phyloP scores from a whole-genome alignment of 1,140 invertebrate genomes.

The Trachelipus rathkii region DNA sequence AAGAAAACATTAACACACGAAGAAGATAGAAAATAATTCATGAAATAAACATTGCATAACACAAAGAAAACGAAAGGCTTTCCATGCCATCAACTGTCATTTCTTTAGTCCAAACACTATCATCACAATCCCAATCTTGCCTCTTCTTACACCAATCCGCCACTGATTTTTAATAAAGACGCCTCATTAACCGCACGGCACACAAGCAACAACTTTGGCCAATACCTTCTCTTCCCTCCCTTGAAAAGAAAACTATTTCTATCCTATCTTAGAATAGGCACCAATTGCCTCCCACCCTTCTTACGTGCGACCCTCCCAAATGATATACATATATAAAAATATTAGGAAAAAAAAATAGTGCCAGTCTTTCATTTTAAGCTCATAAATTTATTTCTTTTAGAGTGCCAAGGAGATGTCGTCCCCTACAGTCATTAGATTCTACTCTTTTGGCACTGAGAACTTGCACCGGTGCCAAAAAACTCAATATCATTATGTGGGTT shows the following conservation, averaged over 20 bases:
- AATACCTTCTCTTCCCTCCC: not conserved
- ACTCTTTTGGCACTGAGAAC: not conserved
- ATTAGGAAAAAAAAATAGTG: not conserved
- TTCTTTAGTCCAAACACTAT: too few relatives aligned
- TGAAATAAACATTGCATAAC: too few relatives aligned
- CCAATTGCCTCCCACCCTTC: not conserved
- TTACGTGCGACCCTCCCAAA: not conserved
- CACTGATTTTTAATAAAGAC: too few relatives aligned
- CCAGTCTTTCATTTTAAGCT: not conserved
- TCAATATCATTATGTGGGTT: slow-evolving; percentile 5
- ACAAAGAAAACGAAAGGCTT: too few relatives aligned
- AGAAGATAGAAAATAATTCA: too few relatives aligned
- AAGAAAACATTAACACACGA: too few relatives aligned
- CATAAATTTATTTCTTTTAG: slow-evolving; percentile 12
- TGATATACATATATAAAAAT: not conserved
- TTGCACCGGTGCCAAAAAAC: not conserved
- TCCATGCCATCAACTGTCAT: too few relatives aligned
- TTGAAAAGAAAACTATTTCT: not conserved
- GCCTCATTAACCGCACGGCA: too few relatives aligned
- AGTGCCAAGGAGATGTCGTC: slow-evolving; percentile 2
- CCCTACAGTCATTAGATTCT: not conserved
- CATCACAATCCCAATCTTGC: too few relatives aligned
- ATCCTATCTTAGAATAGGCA: not conserved
- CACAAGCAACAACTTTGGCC: too few relatives aligned
- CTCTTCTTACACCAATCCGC: too few relatives aligned